Conservation (phyloP, 2,888 invertebrate species). For the Callimorpha dominula region DNA sequence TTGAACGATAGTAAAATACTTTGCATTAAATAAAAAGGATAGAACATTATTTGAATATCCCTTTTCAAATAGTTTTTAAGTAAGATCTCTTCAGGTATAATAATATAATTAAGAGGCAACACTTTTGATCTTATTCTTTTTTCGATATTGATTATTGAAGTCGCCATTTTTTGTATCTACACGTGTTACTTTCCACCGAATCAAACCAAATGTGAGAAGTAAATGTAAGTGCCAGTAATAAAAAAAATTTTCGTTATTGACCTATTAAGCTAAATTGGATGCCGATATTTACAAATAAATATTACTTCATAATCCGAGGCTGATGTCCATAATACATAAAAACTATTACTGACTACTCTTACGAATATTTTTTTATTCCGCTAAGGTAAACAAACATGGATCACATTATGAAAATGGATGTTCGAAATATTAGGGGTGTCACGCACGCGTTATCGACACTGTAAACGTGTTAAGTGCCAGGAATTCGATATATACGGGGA, state of each 20-base stretch:
- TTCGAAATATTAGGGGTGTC: too few relatives aligned
- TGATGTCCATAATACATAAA: neutral
- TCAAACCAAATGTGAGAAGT: neutral
- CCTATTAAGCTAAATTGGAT: neutral
- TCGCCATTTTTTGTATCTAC: neutral
- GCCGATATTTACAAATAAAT: neutral
- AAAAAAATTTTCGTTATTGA: neutral
- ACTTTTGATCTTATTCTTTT: neutral
- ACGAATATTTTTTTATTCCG: too few relatives aligned
- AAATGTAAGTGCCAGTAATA: neutral
- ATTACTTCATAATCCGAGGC: neutral
- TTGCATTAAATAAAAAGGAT: constrained; percentile 15
- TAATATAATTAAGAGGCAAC: neutral
- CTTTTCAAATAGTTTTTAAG: constrained; percentile 9
- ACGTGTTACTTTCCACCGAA: neutral
- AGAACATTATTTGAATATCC: neutral
- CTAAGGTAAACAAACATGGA: too few relatives aligned
- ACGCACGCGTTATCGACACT: too few relatives aligned
- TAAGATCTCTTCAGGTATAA: neutral
- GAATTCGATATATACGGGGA: too few relatives aligned
- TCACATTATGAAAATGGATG: too few relatives aligned
- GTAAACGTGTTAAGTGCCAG: too few relatives aligned
- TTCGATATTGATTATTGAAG: neutral
- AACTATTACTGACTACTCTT: neutral
- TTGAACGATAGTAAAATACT: constrained; percentile 27